Evolutionary conservation across 2,113 vertebrate species (phyloP), one percentile per base, ranked within the genome.

Genomic region (Galemys pyrenaicus): DNA sequence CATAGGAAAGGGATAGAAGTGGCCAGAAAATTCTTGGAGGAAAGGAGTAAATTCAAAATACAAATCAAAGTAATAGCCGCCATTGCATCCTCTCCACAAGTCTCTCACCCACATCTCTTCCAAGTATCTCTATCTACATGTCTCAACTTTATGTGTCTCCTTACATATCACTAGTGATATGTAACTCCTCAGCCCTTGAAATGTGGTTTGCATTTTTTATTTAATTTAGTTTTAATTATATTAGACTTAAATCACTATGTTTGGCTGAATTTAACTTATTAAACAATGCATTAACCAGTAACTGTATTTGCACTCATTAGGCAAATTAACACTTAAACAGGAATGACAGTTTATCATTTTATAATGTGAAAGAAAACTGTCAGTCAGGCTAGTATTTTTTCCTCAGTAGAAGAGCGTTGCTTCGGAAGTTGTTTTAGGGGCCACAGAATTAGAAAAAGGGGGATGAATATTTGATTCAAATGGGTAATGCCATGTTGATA

Each of bases 301-400:
- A 44, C 58, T 80, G 24, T 70, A 64, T 77, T 91, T 89, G 89
- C 88, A 22, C 17, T 95, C 46, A 71, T 87, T 56, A 80, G 44
- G 24, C 64, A 64, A 96, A 85, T 88, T 82, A 74, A 90, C n/a
- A 88, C 44, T 86, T 78, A 51, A 67, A 81, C 74, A 54, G 80
- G 49, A 92, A 87, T n/a, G 13, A 26, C 2, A 67, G 9, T 41
- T 74, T 77, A 58, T 88, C 78, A 81, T 85, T 93, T 81, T 56
- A 89, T 35, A 71, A 90, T n/a, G 12, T 77, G 3, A 56, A 80
- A 87, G 44, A 93, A 81, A 93, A 62, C 5, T 87, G 9, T 56
- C 30, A 64, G 8, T 9, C 12, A 64, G n/a, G 19, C 13, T n/a
- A 60, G 0, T 56, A 22, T 77, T 51, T 71, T 75, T 91, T 41